These are phyloP conservation scores for Cephonodes hylas DNA, from an alignment of 2,888 invertebrate species.

Conservation along the genomic window DNA sequence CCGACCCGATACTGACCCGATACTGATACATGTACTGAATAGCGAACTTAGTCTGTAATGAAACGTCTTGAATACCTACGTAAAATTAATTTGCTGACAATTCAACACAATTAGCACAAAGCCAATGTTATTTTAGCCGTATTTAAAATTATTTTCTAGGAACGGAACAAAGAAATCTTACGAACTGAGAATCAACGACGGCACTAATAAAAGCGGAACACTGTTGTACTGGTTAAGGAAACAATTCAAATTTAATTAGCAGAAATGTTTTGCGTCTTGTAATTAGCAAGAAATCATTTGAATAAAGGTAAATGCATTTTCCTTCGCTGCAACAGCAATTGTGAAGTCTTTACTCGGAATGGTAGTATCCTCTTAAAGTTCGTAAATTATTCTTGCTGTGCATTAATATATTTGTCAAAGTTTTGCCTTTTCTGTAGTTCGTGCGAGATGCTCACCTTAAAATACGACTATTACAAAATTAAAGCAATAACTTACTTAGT, in stretches of 20 bases:
- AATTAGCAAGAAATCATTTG: neutral
- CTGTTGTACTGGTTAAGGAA: neutral
- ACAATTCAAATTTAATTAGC: neutral
- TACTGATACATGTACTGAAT: no score
- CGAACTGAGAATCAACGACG: neutral
- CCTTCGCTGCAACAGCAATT: neutral
- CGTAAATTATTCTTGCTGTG: neutral
- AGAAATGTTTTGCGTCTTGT: neutral
- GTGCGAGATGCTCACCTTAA: neutral
- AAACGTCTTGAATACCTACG: no score
- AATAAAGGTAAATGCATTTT: neutral
- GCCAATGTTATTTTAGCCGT: no score
- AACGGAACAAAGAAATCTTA: no score
- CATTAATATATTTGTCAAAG: neutral
- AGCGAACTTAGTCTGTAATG: no score
- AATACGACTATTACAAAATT: neutral
- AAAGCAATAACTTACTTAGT: neutral
- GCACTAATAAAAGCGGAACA: neutral
- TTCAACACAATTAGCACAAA: no score
- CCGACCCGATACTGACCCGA: no score
- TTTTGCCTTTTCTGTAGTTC: neutral
- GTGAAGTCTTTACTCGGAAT: neutral
- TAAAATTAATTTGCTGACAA: no score
- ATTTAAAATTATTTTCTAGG: no score
- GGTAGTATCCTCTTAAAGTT: neutral